These are phyloP conservation scores for Tinea pellionella DNA, from an alignment of 2,888 invertebrate genomes.

Conservation along the genomic window DNA sequence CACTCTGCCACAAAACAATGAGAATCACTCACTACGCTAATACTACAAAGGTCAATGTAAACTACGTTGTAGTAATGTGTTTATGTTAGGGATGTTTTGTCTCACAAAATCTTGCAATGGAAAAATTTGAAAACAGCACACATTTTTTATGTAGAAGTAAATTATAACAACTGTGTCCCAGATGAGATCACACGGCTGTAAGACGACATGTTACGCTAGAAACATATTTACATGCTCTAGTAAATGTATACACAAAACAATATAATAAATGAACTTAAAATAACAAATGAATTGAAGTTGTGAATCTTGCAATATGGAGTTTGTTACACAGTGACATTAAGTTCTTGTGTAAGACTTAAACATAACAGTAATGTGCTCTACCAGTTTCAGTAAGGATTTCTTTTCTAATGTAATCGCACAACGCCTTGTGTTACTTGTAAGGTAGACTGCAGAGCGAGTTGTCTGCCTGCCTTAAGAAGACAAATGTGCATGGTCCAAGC, in stretches of 20 bases:
- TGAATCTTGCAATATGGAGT: neutral
- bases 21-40: too few relatives aligned
- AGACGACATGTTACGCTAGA: neutral
- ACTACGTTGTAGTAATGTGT: too few relatives aligned
- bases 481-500: too few relatives aligned
- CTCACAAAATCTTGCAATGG: neutral
- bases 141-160: neutral
- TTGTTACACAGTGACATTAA: neutral
- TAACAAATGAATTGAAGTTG: neutral
- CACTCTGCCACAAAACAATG: too few relatives aligned
- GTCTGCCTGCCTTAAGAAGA: too few relatives aligned
- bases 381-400: too few relatives aligned
- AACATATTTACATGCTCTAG: neutral
- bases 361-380: neutral
- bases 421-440: too few relatives aligned
- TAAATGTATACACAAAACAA: neutral
- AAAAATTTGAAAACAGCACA: neutral
- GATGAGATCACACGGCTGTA: neutral
- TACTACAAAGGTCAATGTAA: too few relatives aligned
- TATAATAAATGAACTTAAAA: neutral
- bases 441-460: too few relatives aligned
- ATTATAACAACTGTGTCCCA: slow-evolving; percentile 1
- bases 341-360: neutral
- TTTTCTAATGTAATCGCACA: too few relatives aligned
- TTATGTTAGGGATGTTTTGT: too few relatives aligned